These are phyloP conservation scores for Heliconius congener DNA, from an alignment of 1,140 invertebrate genomes.

Conservation along the genomic window DNA sequence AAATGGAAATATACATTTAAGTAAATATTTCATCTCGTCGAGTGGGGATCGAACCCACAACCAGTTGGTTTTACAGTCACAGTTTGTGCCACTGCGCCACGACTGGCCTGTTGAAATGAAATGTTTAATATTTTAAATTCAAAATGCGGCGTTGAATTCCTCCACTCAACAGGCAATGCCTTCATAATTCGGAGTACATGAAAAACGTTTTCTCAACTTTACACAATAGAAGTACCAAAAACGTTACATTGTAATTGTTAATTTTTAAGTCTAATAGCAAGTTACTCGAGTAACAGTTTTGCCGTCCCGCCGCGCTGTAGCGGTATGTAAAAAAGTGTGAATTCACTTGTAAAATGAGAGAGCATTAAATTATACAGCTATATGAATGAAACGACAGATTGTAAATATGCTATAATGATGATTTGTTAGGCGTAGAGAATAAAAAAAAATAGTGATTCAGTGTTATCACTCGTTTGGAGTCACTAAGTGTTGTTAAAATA, in stretches of 20 bases:
- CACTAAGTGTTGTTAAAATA: no score
- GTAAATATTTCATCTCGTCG: no score
- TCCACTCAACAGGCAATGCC: no score
- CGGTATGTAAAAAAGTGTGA: constrained; percentile 11
- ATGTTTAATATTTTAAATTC: no score
- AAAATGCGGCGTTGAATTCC: no score
- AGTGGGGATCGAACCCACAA: no score
- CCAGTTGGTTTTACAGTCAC: no score
- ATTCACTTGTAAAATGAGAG: not conserved
- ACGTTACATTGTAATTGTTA: not conserved
- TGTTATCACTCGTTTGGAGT: no score
- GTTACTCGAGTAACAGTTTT: not conserved
- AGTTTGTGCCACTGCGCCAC: no score
- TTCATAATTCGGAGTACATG: no score
- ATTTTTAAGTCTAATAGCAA: not conserved
- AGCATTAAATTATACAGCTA: constrained; percentile 7
- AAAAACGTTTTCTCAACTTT: not conserved
- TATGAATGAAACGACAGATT: not conserved
- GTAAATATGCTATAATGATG: not conserved
- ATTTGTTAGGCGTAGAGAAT: not conserved
- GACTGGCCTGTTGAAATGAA: no score
- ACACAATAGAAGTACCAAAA: not conserved
- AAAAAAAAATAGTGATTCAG: not conserved
- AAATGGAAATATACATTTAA: no score
- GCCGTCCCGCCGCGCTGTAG: not conserved